phyloP scores from a whole-genome alignment of 2,888 invertebrate species.

The Dynastes grantii region DNA sequence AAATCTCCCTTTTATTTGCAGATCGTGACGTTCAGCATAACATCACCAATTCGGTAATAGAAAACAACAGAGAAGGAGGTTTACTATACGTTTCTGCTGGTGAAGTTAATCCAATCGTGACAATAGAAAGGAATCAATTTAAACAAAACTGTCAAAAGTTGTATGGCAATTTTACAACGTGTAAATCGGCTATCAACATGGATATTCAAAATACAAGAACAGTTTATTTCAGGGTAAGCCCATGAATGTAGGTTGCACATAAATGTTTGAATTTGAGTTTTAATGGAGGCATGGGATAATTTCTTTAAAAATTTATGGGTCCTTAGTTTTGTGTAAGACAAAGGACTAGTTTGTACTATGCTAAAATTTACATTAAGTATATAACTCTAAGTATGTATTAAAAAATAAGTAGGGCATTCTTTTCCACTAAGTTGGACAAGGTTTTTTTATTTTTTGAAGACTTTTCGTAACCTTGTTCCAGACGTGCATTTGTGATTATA shows the following conservation, averaged over 20 bases:
- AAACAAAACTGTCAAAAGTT: conserved; percentile 89
- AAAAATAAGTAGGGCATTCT: no score
- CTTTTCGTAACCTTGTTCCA: no score
- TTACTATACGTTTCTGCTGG: conserved; percentile 92
- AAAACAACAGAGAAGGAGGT: conserved; percentile 89
- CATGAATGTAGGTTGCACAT: neutral
- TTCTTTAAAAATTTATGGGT: no score
- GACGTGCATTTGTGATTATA: no score
- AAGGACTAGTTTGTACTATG: no score
- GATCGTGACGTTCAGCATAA: conserved; percentile 94
- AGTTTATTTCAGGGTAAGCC: conserved; percentile 85
- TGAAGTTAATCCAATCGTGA: conserved; percentile 93
- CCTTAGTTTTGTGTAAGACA: no score
- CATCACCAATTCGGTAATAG: conserved; percentile 86
- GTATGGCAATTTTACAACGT: conserved; percentile 95
- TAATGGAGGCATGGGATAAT: no score
- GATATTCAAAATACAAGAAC: conserved; percentile 96
- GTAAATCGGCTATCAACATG: conserved; percentile 86
- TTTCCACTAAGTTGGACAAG: no score
- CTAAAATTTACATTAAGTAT: no score
- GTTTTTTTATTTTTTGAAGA: no score
- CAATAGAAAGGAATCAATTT: conserved; percentile 90
- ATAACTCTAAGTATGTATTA: no score
- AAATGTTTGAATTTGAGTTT: no score
- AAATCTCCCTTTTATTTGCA: conserved; percentile 67